These are phyloP conservation scores for Phodopus roborovskii DNA, from an alignment of 2,113 vertebrate genomes.

Conservation along the genomic window DNA sequence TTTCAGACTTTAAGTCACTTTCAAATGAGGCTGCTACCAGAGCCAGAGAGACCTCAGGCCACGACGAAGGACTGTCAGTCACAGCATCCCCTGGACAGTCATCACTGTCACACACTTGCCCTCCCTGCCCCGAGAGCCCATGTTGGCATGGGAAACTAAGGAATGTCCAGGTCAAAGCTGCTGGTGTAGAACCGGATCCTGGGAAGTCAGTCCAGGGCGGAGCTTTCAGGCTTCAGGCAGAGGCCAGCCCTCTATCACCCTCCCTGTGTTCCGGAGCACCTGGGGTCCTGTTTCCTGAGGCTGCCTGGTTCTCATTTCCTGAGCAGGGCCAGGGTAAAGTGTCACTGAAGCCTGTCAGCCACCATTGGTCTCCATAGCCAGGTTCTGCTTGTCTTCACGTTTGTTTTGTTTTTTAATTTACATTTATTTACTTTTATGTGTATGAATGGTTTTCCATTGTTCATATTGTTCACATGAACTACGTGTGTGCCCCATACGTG, in stretches of 20 bases:
- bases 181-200: not conserved
- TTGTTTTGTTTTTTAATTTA: not conserved
- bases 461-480: not conserved
- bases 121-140: not conserved
- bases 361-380: not conserved
- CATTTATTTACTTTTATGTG: not conserved
- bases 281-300: not conserved
- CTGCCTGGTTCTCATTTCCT: not conserved
- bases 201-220: not conserved
- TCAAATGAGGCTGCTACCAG: not conserved
- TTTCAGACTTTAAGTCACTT: not conserved
- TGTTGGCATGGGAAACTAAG: not conserved
- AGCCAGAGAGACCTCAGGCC: not conserved
- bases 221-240: not conserved
- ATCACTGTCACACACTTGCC: not conserved
- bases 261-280: not conserved
- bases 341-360: not conserved
- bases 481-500: too few species aligned
- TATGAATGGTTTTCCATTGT: not conserved
- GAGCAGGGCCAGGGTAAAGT: not conserved
- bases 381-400: not conserved
- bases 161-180: not conserved
- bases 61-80: fast-evolving
- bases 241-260: not conserved
- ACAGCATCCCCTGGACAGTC: not conserved